Percentiles rank a stretch among this genome's conserved stretches.
Evolutionary conservation across 1,140 invertebrate species (phyloP).

Genomic region (Eubasilissa regina): DNA sequence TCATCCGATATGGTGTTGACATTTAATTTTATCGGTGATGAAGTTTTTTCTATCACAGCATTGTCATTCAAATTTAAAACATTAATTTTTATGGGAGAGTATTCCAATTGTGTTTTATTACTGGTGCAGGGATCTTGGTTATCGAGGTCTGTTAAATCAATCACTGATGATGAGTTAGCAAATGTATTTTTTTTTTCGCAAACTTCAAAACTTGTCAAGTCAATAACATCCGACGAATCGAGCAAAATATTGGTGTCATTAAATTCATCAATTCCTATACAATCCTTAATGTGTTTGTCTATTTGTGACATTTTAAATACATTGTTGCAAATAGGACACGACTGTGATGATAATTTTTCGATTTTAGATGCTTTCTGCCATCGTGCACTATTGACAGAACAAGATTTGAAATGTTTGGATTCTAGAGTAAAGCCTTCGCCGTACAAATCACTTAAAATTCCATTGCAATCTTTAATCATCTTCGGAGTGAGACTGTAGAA

Average conservation of each 20-base stretch:
- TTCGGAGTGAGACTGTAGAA: slow-evolving; percentile 21
- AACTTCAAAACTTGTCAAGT: slow-evolving; percentile 50
- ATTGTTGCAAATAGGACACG: slow-evolving; percentile 73
- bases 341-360: slow-evolving; percentile 58
- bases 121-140: not conserved
- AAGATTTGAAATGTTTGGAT: slow-evolving; percentile 44
- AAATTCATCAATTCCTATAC: slow-evolving; percentile 68
- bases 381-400: slow-evolving; percentile 30
- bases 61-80: slow-evolving; percentile 1
- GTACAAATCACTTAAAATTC: slow-evolving; percentile 53
- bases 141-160: slow-evolving; percentile 38
- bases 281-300: slow-evolving; percentile 74
- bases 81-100: not conserved
- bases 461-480: slow-evolving; percentile 44
- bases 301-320: slow-evolving; percentile 66
- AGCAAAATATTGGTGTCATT: slow-evolving; percentile 65
- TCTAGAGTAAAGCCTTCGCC: slow-evolving; percentile 51
- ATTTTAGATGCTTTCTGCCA: slow-evolving; percentile 46
- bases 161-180: not conserved
- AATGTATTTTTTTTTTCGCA: slow-evolving; percentile 32
- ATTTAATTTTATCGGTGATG: slow-evolving; percentile 31
- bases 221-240: slow-evolving; percentile 55
- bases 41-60: slow-evolving; percentile 6
- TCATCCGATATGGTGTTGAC: slow-evolving; percentile 5
- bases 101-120: not conserved